phyloP scores from a whole-genome alignment of 2,797 vertebrate genomes.

The Eospalax fontanierii region DNA sequence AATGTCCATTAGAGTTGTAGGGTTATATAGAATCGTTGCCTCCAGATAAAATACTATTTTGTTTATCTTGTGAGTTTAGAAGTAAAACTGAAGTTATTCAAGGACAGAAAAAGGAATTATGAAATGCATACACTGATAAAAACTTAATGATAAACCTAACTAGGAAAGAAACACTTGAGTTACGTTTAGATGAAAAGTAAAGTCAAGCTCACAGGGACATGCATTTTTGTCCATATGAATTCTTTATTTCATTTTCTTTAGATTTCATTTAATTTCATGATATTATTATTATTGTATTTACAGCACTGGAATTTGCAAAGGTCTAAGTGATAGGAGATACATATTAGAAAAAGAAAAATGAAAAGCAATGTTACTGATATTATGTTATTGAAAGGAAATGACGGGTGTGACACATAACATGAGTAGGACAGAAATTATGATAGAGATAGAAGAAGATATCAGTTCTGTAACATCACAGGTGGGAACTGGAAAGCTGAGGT shows the following conservation, averaged over 20 bases:
- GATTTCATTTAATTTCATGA: neutral
- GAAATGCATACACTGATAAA: neutral
- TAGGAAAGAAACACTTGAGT: neutral
- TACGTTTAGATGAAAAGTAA: neutral
- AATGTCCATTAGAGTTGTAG: neutral
- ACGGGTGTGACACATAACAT: neutral
- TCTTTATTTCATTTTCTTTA: slow-evolving; percentile 9
- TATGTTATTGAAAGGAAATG: neutral
- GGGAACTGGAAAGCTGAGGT: neutral
- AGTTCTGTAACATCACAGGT: neutral
- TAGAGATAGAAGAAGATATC: neutral
- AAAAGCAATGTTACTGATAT: neutral
- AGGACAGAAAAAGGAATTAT: neutral
- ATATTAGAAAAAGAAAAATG: neutral
- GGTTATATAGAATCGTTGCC: neutral
- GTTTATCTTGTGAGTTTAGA: neutral
- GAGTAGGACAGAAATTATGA: neutral
- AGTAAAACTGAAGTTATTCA: neutral
- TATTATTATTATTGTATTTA: neutral
- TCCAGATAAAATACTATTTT: neutral
- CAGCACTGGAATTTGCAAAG: neutral
- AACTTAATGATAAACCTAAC: neutral
- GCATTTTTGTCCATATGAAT: neutral
- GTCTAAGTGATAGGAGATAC: neutral
- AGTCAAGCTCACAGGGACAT: neutral